phyloP scores from a whole-genome alignment of 2,888 invertebrate species.

The Andrena chrysosceles region DNA sequence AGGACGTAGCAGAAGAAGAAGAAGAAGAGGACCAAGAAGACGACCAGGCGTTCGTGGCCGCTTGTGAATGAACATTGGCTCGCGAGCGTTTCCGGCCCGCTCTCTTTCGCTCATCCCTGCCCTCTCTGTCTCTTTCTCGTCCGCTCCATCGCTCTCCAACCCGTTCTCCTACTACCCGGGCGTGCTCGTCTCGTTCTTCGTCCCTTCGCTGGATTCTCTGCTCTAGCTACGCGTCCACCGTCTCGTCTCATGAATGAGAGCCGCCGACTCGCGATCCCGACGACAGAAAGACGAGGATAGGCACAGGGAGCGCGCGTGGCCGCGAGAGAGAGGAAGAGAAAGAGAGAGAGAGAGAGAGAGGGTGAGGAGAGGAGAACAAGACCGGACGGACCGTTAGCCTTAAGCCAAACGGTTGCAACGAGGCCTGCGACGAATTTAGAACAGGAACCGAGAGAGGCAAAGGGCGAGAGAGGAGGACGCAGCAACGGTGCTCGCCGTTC shows the following conservation, averaged over 20 bases:
- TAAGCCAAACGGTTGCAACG: slow-evolving; percentile 77
- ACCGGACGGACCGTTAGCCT: slow-evolving; percentile 73
- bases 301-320: background rate
- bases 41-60: slow-evolving; percentile 70
- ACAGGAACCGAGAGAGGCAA: slow-evolving; percentile 67
- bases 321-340: slow-evolving; percentile 63
- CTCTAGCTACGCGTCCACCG: slow-evolving; percentile 69
- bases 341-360: slow-evolving; percentile 25
- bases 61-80: slow-evolving; percentile 85
- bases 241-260: slow-evolving; percentile 84
- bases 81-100: slow-evolving; percentile 83
- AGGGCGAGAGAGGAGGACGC: slow-evolving; percentile 54
- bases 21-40: slow-evolving; percentile 61
- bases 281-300: slow-evolving; percentile 40
- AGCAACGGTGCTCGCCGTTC: slow-evolving; percentile 40
- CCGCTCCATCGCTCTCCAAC: slow-evolving; percentile 39
- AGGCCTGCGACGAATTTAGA: slow-evolving; percentile 81
- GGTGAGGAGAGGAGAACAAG: slow-evolving; percentile 63
- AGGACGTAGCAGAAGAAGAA: slow-evolving; percentile 35
- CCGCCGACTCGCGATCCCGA: slow-evolving; percentile 73
- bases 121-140: slow-evolving; percentile 51
- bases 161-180: slow-evolving; percentile 36
- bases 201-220: slow-evolving; percentile 54
- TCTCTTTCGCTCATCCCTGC: slow-evolving; percentile 61
- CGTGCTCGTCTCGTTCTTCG: background rate